Percentiles rank a stretch among this genome's conserved stretches.
Evolutionary conservation across 2,888 invertebrate species (phyloP).

Genomic region (Eristalis intricaria): DNA sequence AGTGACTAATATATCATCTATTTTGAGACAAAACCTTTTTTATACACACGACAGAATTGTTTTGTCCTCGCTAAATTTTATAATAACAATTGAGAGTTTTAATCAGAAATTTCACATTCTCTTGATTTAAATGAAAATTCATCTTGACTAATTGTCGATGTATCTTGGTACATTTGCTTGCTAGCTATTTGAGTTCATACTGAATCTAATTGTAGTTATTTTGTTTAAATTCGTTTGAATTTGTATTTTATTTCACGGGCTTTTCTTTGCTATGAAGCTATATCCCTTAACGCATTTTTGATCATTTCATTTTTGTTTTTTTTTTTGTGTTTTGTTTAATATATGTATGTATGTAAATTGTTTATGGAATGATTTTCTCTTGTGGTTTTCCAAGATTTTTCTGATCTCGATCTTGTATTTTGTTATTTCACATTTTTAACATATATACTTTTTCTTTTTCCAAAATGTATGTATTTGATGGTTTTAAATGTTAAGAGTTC

Average conservation of each 20-base stretch:
- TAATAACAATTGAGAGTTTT: background rate
- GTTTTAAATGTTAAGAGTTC: slow-evolving; percentile 24
- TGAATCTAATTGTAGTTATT: slow-evolving; percentile 9
- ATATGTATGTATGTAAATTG: slow-evolving; percentile 14
- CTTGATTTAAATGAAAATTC: slow-evolving; percentile 57
- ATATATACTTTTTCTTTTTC: background rate
- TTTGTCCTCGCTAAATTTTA: background rate
- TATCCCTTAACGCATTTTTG: background rate
- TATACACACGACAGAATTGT: background rate
- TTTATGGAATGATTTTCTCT: slow-evolving; percentile 43
- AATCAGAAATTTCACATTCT: background rate
- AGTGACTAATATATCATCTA: too few relatives aligned
- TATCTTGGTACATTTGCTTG: slow-evolving; percentile 52
- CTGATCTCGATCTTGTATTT: slow-evolving; percentile 32
- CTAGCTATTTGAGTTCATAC: slow-evolving; percentile 21
- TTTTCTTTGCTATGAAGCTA: slow-evolving; percentile 3
- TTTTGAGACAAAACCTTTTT: too few relatives aligned
- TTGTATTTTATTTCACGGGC: slow-evolving; percentile 7
- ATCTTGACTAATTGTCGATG: slow-evolving; percentile 19
- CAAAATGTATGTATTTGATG: slow-evolving; percentile 10
- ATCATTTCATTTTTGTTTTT: background rate
- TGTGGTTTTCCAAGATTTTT: slow-evolving; percentile 34
- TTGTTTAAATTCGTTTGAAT: slow-evolving; percentile 38
- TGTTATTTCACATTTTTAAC: background rate
- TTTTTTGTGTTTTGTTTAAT: too few relatives aligned